Base-by-base conservation (phyloP, 2,888 invertebrate species). In the Alviniconcha strummeri region DNA sequence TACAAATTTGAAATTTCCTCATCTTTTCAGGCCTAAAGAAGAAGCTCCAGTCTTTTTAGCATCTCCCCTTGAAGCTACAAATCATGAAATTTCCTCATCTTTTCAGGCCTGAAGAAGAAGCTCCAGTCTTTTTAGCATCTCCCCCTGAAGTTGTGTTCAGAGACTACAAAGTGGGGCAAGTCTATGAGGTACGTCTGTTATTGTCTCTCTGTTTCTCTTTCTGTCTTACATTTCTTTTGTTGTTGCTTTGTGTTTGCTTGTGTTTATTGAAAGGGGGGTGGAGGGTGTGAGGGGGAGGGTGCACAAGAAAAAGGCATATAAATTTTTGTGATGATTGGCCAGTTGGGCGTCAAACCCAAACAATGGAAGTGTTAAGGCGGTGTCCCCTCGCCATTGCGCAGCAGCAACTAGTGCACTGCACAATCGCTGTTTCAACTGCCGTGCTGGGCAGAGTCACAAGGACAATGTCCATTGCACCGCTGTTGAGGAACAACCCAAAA, bases 141-240 rank as follows among this genome's bases (percentile, higher is more conserved):
- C 93, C 93, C 13, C 87, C 91, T 15, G 89, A 88, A 84, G 90
- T 93, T 19, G 85, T 87, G 7, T 93, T 94, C 86, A 87, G 88
- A 5, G 90, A 93, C 56, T 94, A 93, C 86, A 90, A 90, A 86
- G 91, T 93, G 52, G 93, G 93, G 55, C 91, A 92, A 83, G 92
- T 93, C 5, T 93, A 94, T 90, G 93, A 94, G 91, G 93, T 92
- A 88, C 86, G 17, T 55, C n/a, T 17, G 11, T 74, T 7, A 36
- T 11, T 52, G 8, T 60, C 13, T 36, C 54, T 6, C 52, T 17
- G 6, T 67, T 79, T 78, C 17, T 52, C 4, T 60, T 57, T 9
- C 36, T 56, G 6, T 60, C 15, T 19, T 8, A 71, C 54, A 7
- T 56, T n/a, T 57, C 4, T 13, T 56, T 74, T 19, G 7, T 74